Evolutionary conservation across 2,888 invertebrate species (phyloP).

Genomic region (Liopterus haemorrhoidalis): DNA sequence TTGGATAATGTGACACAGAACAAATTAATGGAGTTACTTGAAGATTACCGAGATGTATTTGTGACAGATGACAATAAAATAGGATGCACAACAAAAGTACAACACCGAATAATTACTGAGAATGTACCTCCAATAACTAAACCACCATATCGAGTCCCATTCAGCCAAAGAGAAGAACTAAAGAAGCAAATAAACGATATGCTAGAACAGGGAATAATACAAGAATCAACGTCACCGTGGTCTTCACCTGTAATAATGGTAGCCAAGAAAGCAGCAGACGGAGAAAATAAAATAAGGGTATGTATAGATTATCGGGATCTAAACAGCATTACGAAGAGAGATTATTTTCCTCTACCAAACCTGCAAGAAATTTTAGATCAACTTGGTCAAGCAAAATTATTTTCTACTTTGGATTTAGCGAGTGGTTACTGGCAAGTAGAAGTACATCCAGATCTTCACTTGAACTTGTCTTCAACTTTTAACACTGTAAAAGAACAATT

Average conservation of each 20-base stretch:
- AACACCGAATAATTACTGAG: too few species aligned
- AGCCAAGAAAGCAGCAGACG: conserved; percentile 36
- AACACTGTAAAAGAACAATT: too few species aligned
- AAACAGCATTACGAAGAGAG: conserved; percentile 34
- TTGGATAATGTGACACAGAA: too few species aligned
- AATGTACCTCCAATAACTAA: conserved; percentile 18
- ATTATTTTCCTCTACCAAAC: conserved; percentile 36
- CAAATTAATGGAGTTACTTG: too few species aligned
- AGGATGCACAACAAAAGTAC: too few species aligned
- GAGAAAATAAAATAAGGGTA: conserved; percentile 28
- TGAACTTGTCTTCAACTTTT: too few species aligned
- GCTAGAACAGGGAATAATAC: conserved; percentile 32
- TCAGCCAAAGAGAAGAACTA: conserved; percentile 8
- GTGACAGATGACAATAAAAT: too few species aligned
- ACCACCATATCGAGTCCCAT: conserved; percentile 25
- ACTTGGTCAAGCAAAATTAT: conserved; percentile 30
- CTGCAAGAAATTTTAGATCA: conserved; percentile 35
- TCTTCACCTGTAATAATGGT: conserved; percentile 39
- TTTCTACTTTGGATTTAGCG: conserved; percentile 36
- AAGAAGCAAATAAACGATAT: conserved; percentile 27
- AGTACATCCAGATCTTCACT: too few species aligned
- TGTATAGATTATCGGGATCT: conserved; percentile 34
- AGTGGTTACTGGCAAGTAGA: too few species aligned
- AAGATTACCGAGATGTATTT: too few species aligned
- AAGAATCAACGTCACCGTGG: conserved; percentile 37